Base-by-base conservation (phyloP, 2,797 vertebrate species). In the Schizopygopsis pylzovi region DNA sequence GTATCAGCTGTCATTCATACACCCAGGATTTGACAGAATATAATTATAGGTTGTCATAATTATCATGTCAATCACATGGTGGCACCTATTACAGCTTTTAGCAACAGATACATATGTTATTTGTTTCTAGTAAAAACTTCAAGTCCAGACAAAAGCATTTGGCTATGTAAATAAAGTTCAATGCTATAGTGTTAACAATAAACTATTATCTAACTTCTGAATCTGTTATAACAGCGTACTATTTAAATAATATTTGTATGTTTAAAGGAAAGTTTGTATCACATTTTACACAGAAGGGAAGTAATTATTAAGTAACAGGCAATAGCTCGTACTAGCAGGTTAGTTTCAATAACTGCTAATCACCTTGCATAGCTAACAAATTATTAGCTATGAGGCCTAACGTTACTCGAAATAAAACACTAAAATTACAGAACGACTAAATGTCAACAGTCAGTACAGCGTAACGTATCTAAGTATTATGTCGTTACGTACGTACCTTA, bases 401-500 rank as follows among this genome's bases (percentile, higher is more conserved):
- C 39, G 39, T 39, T 41, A 2, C 12, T 47, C 52, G 45, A 85
- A 43, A 80, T 49, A 65, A 45, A 76, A 18, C 5, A 76, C 18
- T 65, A 75, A 54, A 43, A 59, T 1, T 45, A 45, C 70, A 25
- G 1, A 54, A 61, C 33, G 4, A 28, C 54, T 33, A 22, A 11
- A 47, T 9, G 28, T 18, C 49, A 18, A 47, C 41, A 13, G 5
- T 37, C 45, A 59, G 6, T 72, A 43, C 25, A 43, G 10, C 20
- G 22, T 54, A 52, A 63, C 37, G 10, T 59, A 37, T 33, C 1
- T 61, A 65, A 72, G 63, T 52, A 82, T 25, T 16, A 81, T 45
- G 12, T 9, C 18, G 47, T 6, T 12, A 22, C 13, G 6, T n/a
- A 79, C 87, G 84, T 88, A 90, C 89, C 89, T 87, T 65, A 43